Base-by-base conservation (phyloP, 2,113 vertebrate genomes). In the Sclerurus mexicanus region DNA sequence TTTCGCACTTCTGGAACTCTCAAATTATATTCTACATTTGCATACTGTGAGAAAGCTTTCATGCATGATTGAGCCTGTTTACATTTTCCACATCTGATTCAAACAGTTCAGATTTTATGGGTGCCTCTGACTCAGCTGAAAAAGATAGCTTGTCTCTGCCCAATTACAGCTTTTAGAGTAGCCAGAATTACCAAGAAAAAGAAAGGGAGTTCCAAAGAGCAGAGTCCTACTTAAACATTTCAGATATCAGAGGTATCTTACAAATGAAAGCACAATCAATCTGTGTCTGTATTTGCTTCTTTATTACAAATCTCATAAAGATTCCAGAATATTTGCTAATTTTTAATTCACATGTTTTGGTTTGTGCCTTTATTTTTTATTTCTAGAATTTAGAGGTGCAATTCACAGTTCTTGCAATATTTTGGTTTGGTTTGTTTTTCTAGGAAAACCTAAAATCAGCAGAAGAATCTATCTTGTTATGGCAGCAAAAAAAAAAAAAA, bases 21-120 rank as follows among this genome's bases (percentile, higher is more conserved):
- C 67, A 95, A 97, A 96, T 98, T 95, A 84, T 94, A 96, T 95
- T 95, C 47, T 89, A 37, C 44, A 90, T 97, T 96, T 97, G 83
- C 59, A 64, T 93, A 93, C 85, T 76, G 59, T 97, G 95, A 97
- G 91, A 97, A 84, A 85, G 47, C 13, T 91, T 96, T 92, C 90
- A 94, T 11, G 79, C 37, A 1, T 90, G 85, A 87, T 53, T 84
- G 76, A 94, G 12, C 46, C 94, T 95, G 92, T 95, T 97, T 96
- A 89, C 80, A 64, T 92, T 96, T 95, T 85, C 87, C 53, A 59
- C 90, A 93, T 83, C 74, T 96, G 85, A 97, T 95, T 81, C 3
- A 0, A 95, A 81, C 28, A 78, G 91, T 56, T 89, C 50, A 39
- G 60, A 93, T 94, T 92, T 97, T 89, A 89, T 82, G 85, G 81